These are phyloP conservation scores for Nomada flava DNA, from an alignment of 2,888 invertebrate genomes.

Conservation along the genomic window DNA sequence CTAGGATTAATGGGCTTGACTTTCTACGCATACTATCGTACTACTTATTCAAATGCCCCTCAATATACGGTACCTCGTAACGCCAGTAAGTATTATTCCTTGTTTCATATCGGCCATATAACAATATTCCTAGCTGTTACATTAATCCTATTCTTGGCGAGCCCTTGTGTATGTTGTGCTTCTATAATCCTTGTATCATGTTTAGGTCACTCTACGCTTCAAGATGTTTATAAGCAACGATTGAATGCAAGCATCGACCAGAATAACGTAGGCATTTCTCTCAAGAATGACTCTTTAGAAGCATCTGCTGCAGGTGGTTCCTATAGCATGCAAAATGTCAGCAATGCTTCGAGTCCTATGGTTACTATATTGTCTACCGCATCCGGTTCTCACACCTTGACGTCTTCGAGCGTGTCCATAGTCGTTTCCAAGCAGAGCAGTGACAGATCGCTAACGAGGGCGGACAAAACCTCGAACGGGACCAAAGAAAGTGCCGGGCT, in stretches of 20 bases:
- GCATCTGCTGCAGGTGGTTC: slow-evolving; percentile 30
- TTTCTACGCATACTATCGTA: slow-evolving; percentile 80
- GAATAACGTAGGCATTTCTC: slow-evolving; percentile 12
- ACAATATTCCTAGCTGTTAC: not conserved
- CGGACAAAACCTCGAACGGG: slow-evolving; percentile 49
- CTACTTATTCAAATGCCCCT: slow-evolving; percentile 74
- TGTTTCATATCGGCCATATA: not conserved
- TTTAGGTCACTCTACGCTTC: slow-evolving; percentile 65
- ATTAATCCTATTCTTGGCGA: too few relatives aligned
- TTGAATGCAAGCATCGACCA: slow-evolving; percentile 67
- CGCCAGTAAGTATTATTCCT: slow-evolving; percentile 70
- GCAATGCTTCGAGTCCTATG: slow-evolving; percentile 45
- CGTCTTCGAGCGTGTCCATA: slow-evolving; percentile 63
- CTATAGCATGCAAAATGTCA: slow-evolving; percentile 49
- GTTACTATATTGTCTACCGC: slow-evolving; percentile 64
- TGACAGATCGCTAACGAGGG: slow-evolving; percentile 54
- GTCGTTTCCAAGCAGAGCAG: slow-evolving; percentile 55
- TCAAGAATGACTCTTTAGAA: slow-evolving; percentile 69
- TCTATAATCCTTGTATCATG: not conserved
- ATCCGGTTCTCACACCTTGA: slow-evolving; percentile 61
- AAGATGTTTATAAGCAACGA: slow-evolving; percentile 53
- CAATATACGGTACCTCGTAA: slow-evolving; percentile 71
- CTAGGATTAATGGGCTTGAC: slow-evolving; percentile 79
- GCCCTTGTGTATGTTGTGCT: too few relatives aligned
- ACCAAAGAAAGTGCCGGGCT: slow-evolving; percentile 82